These are phyloP conservation scores for Cryptus viduatorius DNA, from an alignment of 2,888 invertebrate species.

Conservation along the genomic window DNA sequence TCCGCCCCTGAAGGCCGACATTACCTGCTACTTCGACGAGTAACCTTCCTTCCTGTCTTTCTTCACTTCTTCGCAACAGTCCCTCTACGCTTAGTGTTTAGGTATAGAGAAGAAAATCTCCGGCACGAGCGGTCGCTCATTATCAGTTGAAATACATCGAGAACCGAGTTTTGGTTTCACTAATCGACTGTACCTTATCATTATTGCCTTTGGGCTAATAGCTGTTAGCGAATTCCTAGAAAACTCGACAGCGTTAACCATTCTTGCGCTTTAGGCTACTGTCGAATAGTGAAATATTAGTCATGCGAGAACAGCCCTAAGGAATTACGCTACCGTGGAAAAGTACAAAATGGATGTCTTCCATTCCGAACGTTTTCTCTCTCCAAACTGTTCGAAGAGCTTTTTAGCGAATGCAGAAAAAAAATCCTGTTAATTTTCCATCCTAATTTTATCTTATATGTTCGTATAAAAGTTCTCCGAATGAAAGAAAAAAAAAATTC, in stretches of 20 bases:
- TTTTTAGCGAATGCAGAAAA: no score
- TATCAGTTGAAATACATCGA: constrained; percentile 41
- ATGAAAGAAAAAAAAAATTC: no score
- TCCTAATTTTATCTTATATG: no score
- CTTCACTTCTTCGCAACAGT: constrained; percentile 20
- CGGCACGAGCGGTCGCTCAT: constrained; percentile 29
- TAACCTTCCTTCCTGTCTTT: constrained; percentile 62
- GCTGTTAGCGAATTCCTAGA: constrained; percentile 57
- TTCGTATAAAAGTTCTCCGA: no score
- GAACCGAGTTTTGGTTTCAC: constrained; percentile 32
- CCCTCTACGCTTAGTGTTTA: constrained; percentile 15
- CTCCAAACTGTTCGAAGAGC: background rate
- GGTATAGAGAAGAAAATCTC: constrained; percentile 1
- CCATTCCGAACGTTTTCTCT: background rate
- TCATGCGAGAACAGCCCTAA: background rate
- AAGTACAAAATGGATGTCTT: background rate
- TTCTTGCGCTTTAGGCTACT: background rate
- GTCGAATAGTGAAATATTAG: background rate
- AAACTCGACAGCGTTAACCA: constrained; percentile 5
- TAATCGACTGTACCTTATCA: constrained; percentile 62
- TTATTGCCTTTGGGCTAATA: constrained; percentile 39
- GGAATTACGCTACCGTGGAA: background rate
- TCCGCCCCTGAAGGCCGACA: constrained; percentile 57
- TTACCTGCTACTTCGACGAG: constrained; percentile 71
- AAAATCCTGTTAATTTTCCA: no score